Percentiles rank a stretch among this genome's conserved stretches.
Conservation (phyloP, 2,797 vertebrate genomes). For the Tarsius wallacei region DNA sequence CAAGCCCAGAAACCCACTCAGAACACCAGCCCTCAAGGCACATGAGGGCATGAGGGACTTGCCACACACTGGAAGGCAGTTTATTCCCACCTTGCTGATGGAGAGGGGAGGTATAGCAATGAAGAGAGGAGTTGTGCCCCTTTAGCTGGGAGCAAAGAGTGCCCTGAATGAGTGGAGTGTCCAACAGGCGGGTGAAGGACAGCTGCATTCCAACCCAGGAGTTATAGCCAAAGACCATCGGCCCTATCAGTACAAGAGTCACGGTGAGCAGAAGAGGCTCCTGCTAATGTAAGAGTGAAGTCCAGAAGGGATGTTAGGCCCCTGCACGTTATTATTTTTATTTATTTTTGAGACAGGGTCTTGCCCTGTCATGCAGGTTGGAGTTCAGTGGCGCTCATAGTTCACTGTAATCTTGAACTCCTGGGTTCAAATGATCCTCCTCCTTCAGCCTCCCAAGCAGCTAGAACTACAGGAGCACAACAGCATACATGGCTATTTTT, state of each 20-base stretch:
- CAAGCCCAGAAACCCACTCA: background rate
- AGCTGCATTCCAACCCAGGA: background rate
- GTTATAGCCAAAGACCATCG: background rate
- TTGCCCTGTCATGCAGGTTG: too few species aligned
- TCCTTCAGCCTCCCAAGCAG: too few species aligned
- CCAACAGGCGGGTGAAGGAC: background rate
- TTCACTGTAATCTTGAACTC: too few species aligned
- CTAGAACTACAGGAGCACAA: too few species aligned
- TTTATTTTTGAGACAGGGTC: too few species aligned
- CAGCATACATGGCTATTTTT: too few species aligned
- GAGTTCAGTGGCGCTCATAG: too few species aligned
- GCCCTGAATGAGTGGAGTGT: background rate
- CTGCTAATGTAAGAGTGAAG: background rate
- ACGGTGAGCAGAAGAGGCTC: background rate
- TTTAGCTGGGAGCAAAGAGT: background rate
- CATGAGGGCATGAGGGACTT: background rate
- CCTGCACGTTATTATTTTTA: background rate
- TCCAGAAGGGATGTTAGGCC: background rate
- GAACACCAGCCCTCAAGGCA: background rate
- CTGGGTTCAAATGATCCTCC: too few species aligned
- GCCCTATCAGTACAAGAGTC: background rate
- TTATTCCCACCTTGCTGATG: background rate
- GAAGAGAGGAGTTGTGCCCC: background rate
- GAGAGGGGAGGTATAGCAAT: background rate
- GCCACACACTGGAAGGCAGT: background rate